Conservation (phyloP, 2,113 vertebrate species). For the Anoura caudifer region DNA sequence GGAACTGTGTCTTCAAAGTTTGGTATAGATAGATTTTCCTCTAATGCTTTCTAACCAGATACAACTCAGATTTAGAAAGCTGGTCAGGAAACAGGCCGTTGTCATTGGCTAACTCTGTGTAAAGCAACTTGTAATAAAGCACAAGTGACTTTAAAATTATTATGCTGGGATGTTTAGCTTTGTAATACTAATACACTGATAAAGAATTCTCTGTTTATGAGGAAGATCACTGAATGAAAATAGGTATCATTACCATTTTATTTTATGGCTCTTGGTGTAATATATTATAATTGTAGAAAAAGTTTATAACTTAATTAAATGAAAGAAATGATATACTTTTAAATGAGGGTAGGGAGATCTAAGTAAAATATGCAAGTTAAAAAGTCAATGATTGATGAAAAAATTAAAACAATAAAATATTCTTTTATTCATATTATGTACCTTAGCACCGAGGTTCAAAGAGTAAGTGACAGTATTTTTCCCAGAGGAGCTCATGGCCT, state of each 20-base stretch:
- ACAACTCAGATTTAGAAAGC: neutral
- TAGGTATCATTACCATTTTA: neutral
- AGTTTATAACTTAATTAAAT: constrained; percentile 17
- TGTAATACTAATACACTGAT: neutral
- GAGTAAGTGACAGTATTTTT: neutral
- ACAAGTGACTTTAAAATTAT: neutral
- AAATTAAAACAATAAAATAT: neutral
- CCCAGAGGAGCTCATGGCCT: neutral
- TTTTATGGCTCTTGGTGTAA: neutral
- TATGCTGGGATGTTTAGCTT: neutral
- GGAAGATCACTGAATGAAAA: neutral
- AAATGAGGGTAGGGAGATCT: neutral
- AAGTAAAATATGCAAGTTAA: neutral
- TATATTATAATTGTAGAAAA: constrained; percentile 11
- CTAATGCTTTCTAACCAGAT: neutral
- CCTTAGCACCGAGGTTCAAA: neutral
- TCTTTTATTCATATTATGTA: neutral
- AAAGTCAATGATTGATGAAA: neutral
- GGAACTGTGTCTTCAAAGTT: constrained; percentile 3
- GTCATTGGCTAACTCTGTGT: neutral
- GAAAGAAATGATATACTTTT: neutral
- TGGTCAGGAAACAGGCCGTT: neutral
- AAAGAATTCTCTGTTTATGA: constrained; percentile 22
- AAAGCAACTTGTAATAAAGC: neutral
- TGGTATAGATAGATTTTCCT: neutral